Conservation (phyloP, 2,797 vertebrate species). For the Intellagama lesueurii region DNA sequence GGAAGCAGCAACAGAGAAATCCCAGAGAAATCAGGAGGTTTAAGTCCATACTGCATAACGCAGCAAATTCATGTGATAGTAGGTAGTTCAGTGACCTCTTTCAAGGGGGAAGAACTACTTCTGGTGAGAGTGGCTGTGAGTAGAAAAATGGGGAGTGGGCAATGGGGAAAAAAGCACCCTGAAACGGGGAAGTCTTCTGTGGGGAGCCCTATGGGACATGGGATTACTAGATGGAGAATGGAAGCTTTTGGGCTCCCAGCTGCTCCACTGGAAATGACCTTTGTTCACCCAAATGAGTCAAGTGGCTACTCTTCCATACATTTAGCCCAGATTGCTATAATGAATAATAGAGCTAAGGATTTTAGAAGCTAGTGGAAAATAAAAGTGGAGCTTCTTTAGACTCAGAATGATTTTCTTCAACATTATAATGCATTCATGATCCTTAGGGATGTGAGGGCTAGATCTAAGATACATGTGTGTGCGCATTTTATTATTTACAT, state of each 20-base stretch:
- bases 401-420: conserved; percentile 35
- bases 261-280: background rate
- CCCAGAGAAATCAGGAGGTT: conserved; percentile 8
- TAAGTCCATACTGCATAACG: no score
- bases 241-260: background rate
- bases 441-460: background rate
- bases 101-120: background rate
- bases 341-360: background rate
- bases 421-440: background rate
- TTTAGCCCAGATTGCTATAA: background rate
- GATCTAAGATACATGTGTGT: background rate
- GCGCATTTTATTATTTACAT: background rate
- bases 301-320: no score
- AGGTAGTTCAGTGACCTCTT: background rate
- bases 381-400: background rate
- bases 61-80: background rate
- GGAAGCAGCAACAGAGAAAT: background rate
- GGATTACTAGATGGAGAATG: no score
- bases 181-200: background rate
- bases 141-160: background rate
- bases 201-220: background rate
- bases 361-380: conserved; percentile 55
- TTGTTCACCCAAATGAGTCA: background rate
- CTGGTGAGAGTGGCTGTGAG: background rate
- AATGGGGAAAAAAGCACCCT: background rate